Evolutionary conservation across 2,113 vertebrate genomes (phyloP).

Genomic region (Mustela lutreola): DNA sequence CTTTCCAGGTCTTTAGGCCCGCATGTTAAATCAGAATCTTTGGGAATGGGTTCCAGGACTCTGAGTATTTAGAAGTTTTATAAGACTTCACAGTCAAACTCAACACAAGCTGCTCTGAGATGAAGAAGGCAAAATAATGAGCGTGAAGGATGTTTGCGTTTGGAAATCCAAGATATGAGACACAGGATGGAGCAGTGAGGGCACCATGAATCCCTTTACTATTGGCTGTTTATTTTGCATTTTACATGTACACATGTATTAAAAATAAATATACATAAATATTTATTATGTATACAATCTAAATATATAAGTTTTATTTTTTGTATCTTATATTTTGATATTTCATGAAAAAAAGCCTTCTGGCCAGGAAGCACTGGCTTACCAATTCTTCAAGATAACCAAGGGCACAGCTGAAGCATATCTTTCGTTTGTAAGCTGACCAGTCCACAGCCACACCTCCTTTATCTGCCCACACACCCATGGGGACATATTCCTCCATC

Average conservation of each 20-base stretch:
- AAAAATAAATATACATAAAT: not conserved
- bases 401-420: not conserved
- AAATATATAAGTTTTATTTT: not conserved
- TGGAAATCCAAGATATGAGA: not conserved
- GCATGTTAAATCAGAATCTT: not conserved
- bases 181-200: not conserved
- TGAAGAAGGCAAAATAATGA: not conserved
- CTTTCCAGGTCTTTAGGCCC: not conserved
- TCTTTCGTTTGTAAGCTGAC: not conserved
- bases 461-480: not conserved
- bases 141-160: not conserved
- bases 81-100: not conserved
- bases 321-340: not conserved
- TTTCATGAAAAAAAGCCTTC: not conserved
- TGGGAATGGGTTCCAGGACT: not conserved
- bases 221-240: not conserved
- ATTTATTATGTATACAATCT: not conserved
- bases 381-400: not conserved
- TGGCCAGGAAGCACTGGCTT: not conserved
- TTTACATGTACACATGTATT: not conserved
- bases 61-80: not conserved
- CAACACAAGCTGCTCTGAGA: fast-evolving
- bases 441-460: not conserved
- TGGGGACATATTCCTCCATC: too few species aligned
- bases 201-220: not conserved